Evolutionary conservation across 2,113 vertebrate species (phyloP), one percentile per base, ranked within the genome.

Genomic region (Balaenoptera acutorostrata): DNA sequence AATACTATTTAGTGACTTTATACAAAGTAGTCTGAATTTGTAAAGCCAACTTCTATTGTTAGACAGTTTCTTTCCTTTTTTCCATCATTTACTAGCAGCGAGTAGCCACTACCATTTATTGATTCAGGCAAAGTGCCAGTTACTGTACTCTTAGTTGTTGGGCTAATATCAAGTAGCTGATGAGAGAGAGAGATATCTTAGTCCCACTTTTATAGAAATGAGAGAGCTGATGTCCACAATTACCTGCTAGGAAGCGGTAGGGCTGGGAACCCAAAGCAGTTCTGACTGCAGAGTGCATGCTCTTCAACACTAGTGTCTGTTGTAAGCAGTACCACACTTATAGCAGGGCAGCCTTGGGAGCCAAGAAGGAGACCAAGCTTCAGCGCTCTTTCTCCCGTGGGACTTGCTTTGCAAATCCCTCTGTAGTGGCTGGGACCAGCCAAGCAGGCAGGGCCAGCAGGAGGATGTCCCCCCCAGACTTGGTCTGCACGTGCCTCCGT

Each of bases 11-110:
- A 31, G 20, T 75, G n/a, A 77, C 23, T 78, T 93, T 61, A 52
- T 68, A 39, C 31, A 71, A 77, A 88, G 6, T 29, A 86, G 44
- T 75, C 29, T 66, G 64, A 90, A 81, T 46, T 96, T 92, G 88
- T 86, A 33, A 81, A 93, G n/a, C 39, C 55, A 49, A 64, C 14
- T n/a, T 77, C 6, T 80, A 14, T 36, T 66, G 25, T 74, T 69
- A 83, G 25, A 41, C 5, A 82, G 41, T 41, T 82, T 93, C 36
- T 59, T 74, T 66, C 12, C 8, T 71, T 80, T 92, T 81, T 64
- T 10, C 36, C 20, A 6, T 8, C 8, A 83, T 39, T 1, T 74
- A 8, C 18, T 61, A 41, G 85, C 20, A 44, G 11, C 31, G 57
- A 46, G 3, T 41, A 57, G 21, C 66, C 55, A 33, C 31, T 20